Conservation (phyloP, 2,888 invertebrate genomes). For the Cheiracanthium punctorium region DNA sequence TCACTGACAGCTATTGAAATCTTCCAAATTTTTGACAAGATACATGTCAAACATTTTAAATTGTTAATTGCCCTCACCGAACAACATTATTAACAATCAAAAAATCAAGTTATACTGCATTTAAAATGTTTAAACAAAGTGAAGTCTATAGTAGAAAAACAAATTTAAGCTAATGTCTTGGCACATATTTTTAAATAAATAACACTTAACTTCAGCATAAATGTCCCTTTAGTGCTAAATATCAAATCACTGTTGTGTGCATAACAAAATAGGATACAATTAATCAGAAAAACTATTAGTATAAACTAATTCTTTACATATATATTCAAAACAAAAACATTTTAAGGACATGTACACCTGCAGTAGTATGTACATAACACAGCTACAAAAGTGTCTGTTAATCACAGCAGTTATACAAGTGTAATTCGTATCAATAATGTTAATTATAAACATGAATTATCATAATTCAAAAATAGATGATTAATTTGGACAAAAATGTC, state of each 20-base stretch:
- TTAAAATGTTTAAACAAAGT: too few species aligned
- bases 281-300: conserved; percentile 43
- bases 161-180: not conserved
- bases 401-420: conserved; percentile 62
- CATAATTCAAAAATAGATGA: conserved; percentile 29
- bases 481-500: conserved; percentile 21
- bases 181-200: not conserved
- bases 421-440: conserved; percentile 59
- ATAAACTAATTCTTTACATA: conserved; percentile 46
- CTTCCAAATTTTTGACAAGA: too few species aligned
- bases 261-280: conserved; percentile 13
- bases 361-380: conserved; percentile 66
- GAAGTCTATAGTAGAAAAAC: too few species aligned
- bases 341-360: conserved; percentile 60
- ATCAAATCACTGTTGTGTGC: conserved; percentile 9
- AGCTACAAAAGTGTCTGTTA: conserved; percentile 55
- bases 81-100: too few species aligned
- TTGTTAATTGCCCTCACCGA: too few species aligned
- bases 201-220: not conserved
- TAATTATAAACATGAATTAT: conserved; percentile 20
- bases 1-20: too few species aligned
- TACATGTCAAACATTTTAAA: too few species aligned
- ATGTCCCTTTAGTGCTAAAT: not conserved
- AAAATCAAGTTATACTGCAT: too few species aligned
- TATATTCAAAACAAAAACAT: conserved; percentile 43